Percentiles rank a stretch among this genome's conserved stretches.
Evolutionary conservation across 2,113 vertebrate species (phyloP).

Genomic region (Chloropsis cyanopogon): DNA sequence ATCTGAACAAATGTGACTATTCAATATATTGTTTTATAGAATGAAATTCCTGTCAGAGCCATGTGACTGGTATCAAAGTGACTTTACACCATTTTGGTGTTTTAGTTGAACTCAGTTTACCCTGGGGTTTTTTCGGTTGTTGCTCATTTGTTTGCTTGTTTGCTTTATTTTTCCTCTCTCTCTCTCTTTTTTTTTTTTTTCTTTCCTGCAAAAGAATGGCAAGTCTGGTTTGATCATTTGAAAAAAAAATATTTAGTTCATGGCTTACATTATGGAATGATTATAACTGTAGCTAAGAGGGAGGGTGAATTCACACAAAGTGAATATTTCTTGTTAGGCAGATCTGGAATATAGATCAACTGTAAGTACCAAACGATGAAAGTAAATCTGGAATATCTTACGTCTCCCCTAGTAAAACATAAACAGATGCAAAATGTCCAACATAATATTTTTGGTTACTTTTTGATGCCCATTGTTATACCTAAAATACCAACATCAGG

Average conservation of each 20-base stretch:
- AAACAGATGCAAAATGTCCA: slow-evolving; percentile 52
- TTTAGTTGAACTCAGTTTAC: not conserved
- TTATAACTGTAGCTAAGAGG: not conserved
- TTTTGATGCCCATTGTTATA: not conserved
- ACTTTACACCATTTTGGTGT: not conserved
- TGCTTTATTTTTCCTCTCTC: not conserved
- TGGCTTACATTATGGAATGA: not conserved
- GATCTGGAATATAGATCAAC: slow-evolving; percentile 47
- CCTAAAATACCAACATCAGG: not conserved
- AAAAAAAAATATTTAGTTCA: not conserved
- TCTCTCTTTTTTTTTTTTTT: rapidly evolving
- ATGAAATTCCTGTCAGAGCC: not conserved
- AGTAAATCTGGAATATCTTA: slow-evolving; percentile 48
- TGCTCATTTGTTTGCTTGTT: not conserved
- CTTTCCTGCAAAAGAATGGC: not conserved
- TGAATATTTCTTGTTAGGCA: slow-evolving; percentile 23
- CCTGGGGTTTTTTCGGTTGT: rapidly evolving
- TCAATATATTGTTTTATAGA: not conserved
- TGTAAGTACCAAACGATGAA: slow-evolving; percentile 20
- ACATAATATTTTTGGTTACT: not conserved
- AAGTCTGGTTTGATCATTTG: not conserved
- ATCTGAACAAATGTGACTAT: not conserved
- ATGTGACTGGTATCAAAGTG: not conserved
- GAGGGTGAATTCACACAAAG: not conserved
- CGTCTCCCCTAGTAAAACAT: not conserved